These are phyloP conservation scores for Seriola quinqueradiata DNA, from an alignment of 2,113 vertebrate species.

Conservation along the genomic window DNA sequence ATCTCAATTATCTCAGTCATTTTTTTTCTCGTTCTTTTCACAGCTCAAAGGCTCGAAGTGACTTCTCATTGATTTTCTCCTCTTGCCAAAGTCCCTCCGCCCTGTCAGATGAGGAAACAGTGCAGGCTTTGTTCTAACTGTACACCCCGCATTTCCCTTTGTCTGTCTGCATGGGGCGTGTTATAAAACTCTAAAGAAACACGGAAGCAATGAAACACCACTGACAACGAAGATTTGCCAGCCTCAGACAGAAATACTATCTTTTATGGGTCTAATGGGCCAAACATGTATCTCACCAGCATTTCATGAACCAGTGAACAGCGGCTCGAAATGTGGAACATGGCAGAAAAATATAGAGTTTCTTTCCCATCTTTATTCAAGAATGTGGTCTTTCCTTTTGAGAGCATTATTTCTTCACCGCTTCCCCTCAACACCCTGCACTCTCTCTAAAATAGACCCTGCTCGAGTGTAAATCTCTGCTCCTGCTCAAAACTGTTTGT, in stretches of 20 bases:
- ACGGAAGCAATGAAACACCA: not conserved
- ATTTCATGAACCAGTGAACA: not conserved
- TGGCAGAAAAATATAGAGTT: not conserved
- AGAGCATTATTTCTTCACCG: too few relatives aligned
- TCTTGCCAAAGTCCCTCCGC: slow-evolving; percentile 26
- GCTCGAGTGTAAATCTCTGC: not conserved
- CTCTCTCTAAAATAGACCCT: not conserved
- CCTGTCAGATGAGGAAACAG: slow-evolving; percentile 15
- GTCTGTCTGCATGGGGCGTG: slow-evolving; percentile 5
- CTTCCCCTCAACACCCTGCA: not conserved
- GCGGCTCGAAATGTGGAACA: slow-evolving; percentile 5
- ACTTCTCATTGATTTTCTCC: slow-evolving; percentile 58
- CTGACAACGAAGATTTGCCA: slow-evolving; percentile 13
- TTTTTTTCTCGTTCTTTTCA: slow-evolving; percentile 21
- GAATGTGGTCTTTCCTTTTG: too few relatives aligned
- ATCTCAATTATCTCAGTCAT: slow-evolving; percentile 64
- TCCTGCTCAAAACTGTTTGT: slow-evolving; percentile 2
- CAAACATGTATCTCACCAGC: not conserved
- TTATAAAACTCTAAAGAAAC: slow-evolving; percentile 7
- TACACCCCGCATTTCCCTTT: slow-evolving; percentile 16
- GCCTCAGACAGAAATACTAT: not conserved
- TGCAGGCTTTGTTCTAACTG: slow-evolving; percentile 28
- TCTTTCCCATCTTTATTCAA: too few relatives aligned
- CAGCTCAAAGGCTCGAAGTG: slow-evolving; percentile 42
- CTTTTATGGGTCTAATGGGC: not conserved